These are phyloP conservation scores for Xanthia togata DNA, from an alignment of 2,888 invertebrate genomes.

Conservation along the genomic window DNA sequence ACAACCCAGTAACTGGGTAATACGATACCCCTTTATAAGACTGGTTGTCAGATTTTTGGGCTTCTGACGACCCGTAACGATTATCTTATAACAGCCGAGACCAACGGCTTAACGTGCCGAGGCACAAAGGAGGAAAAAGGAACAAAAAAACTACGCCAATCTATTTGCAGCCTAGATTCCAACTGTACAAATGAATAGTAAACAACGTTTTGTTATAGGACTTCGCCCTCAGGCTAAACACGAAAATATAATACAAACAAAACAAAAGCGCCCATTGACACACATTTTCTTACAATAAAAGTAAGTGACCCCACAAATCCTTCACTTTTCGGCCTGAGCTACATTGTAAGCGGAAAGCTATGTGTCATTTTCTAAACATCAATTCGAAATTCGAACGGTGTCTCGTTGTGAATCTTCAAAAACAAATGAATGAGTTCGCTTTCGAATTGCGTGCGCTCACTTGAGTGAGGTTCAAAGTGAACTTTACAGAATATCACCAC, in stretches of 20 bases:
- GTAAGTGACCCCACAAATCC: conserved; percentile 47
- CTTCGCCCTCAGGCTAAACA: conserved; percentile 12
- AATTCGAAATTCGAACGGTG: not conserved
- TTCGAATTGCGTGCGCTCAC: not conserved
- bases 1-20: too few species aligned
- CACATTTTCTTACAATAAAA: conserved; percentile 55
- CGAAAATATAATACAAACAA: conserved; percentile 46
- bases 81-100: too few species aligned
- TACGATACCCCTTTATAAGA: too few species aligned
- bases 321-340: conserved; percentile 21
- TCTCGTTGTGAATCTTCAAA: not conserved
- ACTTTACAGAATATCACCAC: not conserved
- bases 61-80: too few species aligned
- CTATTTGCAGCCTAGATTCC: conserved; percentile 2
- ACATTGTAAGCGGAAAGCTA: not conserved
- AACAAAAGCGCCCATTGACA: conserved; percentile 60
- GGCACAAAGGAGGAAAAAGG: too few species aligned
- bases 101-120: too few species aligned
- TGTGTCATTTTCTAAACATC: not conserved
- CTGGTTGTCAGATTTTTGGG: too few species aligned
- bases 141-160: not conserved
- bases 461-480: not conserved
- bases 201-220: conserved; percentile 48
- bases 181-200: conserved; percentile 27
- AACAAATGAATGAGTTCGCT: not conserved